phyloP scores from a whole-genome alignment of 2,113 vertebrate species.

The Salminus brasiliensis region DNA sequence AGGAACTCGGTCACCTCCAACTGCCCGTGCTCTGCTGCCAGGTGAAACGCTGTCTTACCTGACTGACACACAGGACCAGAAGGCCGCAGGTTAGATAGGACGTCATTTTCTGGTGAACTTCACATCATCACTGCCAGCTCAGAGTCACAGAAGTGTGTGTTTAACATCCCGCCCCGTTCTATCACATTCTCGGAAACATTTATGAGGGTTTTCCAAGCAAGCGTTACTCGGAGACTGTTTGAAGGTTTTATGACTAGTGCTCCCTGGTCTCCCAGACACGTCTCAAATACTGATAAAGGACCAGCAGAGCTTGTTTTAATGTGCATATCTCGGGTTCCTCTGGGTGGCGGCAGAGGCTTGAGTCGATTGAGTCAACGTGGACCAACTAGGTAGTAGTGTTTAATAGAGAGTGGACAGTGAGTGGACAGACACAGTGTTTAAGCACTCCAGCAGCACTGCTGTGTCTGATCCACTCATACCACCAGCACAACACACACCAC shows the following conservation, averaged over 20 bases:
- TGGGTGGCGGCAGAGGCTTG: neutral
- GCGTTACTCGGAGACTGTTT: too few relatives aligned
- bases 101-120: neutral
- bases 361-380: conserved; percentile 23
- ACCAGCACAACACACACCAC: too few relatives aligned
- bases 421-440: too few relatives aligned
- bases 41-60: conserved; percentile 83
- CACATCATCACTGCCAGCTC: conserved; percentile 16
- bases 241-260: too few relatives aligned
- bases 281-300: neutral
- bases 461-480: too few relatives aligned
- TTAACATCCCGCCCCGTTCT: neutral
- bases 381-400: too few relatives aligned
- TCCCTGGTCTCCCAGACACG: neutral
- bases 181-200: neutral
- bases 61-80: conserved; percentile 62
- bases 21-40: conserved; percentile 81
- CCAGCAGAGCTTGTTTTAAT: neutral
- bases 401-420: too few relatives aligned
- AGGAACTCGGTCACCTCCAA: conserved; percentile 84
- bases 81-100: conserved; percentile 14
- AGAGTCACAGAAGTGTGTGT: neutral
- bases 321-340: neutral
- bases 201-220: neutral
- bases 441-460: too few relatives aligned